Conservation (phyloP, 2,888 invertebrate genomes). For the Hirudinaria manillensis region DNA sequence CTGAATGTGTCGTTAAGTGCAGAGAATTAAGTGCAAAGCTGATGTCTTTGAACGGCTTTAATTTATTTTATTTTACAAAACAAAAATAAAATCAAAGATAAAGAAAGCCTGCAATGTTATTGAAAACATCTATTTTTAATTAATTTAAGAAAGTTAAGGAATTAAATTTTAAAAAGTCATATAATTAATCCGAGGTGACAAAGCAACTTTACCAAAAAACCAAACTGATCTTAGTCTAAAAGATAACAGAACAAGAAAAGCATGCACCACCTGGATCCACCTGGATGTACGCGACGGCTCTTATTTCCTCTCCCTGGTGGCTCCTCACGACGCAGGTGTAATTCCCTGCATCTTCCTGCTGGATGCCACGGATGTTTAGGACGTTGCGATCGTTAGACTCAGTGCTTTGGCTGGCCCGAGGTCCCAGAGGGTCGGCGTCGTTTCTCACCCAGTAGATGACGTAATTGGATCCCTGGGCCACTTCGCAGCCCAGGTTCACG, state of each 20-base stretch:
- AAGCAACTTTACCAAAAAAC: background rate
- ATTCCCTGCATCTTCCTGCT: constrained; percentile 3
- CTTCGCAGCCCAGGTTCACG: background rate
- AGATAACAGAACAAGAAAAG: background rate
- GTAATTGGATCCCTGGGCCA: background rate
- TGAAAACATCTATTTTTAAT: background rate
- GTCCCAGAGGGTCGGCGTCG: background rate
- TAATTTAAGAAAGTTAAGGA: background rate
- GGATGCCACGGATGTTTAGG: background rate
- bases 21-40: background rate
- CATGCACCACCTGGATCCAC: background rate
- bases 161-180: background rate
- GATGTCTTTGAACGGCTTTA: background rate
- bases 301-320: background rate
- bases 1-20: background rate
- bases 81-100: background rate
- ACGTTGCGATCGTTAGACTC: background rate
- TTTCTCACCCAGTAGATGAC: constrained; percentile 6
- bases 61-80: background rate
- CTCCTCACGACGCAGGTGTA: constrained; percentile 21
- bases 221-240: background rate
- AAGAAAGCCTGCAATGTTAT: background rate
- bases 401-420: background rate
- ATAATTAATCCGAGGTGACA: too few relatives aligned
- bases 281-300: background rate